phyloP scores from a whole-genome alignment of 2,113 vertebrate species.

The Onychorhynchus coronatus region DNA sequence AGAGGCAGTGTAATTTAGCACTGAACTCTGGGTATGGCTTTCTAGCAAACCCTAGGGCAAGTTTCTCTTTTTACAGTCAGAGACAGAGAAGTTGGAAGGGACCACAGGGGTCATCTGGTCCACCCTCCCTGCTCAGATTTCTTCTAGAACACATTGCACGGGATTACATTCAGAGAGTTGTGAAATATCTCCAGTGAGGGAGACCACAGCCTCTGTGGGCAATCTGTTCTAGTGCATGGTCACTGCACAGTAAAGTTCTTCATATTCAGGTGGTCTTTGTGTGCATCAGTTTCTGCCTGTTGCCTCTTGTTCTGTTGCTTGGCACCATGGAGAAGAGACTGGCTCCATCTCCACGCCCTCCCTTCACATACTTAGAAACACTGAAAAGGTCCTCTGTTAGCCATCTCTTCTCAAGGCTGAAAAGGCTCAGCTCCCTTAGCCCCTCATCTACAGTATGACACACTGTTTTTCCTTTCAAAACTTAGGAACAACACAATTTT shows the following conservation, averaged over 20 bases:
- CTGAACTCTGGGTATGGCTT: background rate
- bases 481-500: background rate
- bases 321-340: background rate
- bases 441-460: background rate
- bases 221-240: background rate
- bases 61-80: background rate
- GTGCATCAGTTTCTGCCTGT: background rate
- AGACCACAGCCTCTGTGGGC: background rate
- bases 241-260: background rate
- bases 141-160: no score
- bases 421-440: background rate
- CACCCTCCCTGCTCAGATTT: background rate
- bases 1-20: background rate
- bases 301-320: background rate
- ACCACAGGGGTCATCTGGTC: background rate
- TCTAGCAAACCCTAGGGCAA: background rate
- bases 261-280: background rate
- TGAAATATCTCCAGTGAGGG: background rate
- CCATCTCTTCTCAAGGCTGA: background rate
- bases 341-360: background rate
- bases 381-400: background rate
- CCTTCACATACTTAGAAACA: background rate
- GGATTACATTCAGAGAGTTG: background rate
- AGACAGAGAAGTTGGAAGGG: background rate
- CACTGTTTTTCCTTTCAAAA: background rate